Percentiles rank a stretch among this genome's conserved stretches.
Conservation (phyloP, 2,797 vertebrate genomes). For the Pseudopleuronectes americanus region DNA sequence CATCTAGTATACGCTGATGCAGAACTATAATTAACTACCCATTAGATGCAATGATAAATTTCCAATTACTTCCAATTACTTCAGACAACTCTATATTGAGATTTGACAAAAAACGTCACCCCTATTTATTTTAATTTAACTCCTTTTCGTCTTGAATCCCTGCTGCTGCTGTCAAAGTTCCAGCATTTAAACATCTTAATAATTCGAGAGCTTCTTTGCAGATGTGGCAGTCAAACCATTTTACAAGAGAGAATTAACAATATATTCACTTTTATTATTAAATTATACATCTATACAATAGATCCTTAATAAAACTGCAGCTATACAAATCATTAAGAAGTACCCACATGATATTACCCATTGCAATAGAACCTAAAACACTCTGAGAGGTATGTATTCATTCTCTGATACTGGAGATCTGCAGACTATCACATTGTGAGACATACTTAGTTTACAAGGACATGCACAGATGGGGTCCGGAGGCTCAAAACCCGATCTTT, state of each 20-base stretch:
- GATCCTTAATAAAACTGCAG: conserved; percentile 81
- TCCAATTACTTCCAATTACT: too few relatives aligned
- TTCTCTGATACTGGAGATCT: conserved; percentile 61
- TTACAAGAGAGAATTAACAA: conserved; percentile 53
- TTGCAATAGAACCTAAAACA: conserved; percentile 64
- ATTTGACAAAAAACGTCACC: too few relatives aligned
- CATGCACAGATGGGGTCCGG: conserved; percentile 59
- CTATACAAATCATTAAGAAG: conserved; percentile 79
- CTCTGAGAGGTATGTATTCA: conserved; percentile 69
- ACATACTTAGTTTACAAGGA: conserved; percentile 56
- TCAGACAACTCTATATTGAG: too few relatives aligned
- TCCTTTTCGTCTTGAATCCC: too few relatives aligned
- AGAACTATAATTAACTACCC: too few relatives aligned
- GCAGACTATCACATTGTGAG: conserved; percentile 53
- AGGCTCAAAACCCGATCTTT: conserved; percentile 14
- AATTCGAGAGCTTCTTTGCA: too few relatives aligned
- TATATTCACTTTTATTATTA: conserved; percentile 81
- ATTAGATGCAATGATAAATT: too few relatives aligned
- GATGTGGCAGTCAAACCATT: neutral
- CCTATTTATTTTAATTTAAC: too few relatives aligned
- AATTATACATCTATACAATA: conserved; percentile 83
- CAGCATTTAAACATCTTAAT: neutral
- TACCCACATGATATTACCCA: conserved; percentile 66
- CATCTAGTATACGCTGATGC: too few relatives aligned
- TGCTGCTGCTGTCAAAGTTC: neutral